Conservation (phyloP, 92 coral and sea anemone genomes). For the Pocillopora grandis region DNA sequence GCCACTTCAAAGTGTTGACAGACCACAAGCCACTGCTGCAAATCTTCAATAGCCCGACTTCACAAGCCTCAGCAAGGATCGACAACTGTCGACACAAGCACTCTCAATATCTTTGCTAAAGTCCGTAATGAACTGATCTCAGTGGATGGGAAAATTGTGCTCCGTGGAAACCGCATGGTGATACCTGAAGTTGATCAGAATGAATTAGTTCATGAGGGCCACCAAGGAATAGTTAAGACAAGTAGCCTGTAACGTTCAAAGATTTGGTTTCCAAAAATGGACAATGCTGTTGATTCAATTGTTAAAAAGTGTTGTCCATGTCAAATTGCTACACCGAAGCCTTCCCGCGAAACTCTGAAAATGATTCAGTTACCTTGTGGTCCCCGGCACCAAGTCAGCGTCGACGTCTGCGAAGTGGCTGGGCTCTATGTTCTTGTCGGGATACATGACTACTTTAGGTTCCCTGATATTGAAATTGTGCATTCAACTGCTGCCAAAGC, state of each 20-base stretch:
- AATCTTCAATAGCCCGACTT: no score
- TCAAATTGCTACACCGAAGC: background rate
- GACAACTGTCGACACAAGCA: no score
- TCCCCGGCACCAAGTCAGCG: conserved; percentile 52
- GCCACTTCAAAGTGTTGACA: no score
- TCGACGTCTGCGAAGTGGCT: conserved; percentile 40
- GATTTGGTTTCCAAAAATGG: no score
- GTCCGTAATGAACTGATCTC: no score
- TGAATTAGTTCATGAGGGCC: conserved; percentile 52
- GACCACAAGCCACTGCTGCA: no score
- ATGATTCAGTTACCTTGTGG: conserved; percentile 55
- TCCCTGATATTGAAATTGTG: background rate
- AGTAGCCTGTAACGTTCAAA: conserved; percentile 41
- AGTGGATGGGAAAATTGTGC: no score
- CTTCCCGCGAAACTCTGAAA: background rate
- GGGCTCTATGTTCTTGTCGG: conserved; percentile 1
- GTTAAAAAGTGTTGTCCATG: conserved; percentile 25
- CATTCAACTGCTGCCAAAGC: background rate
- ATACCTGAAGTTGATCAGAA: background rate
- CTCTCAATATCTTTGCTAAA: no score
- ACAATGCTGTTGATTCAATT: conserved; percentile 23
- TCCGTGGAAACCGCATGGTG: no score
- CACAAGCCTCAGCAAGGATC: no score
- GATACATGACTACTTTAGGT: background rate
- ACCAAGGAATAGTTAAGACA: conserved; percentile 58